These are phyloP conservation scores for Creontiades dilutus DNA, from an alignment of 2,888 invertebrate species.

Conservation along the genomic window DNA sequence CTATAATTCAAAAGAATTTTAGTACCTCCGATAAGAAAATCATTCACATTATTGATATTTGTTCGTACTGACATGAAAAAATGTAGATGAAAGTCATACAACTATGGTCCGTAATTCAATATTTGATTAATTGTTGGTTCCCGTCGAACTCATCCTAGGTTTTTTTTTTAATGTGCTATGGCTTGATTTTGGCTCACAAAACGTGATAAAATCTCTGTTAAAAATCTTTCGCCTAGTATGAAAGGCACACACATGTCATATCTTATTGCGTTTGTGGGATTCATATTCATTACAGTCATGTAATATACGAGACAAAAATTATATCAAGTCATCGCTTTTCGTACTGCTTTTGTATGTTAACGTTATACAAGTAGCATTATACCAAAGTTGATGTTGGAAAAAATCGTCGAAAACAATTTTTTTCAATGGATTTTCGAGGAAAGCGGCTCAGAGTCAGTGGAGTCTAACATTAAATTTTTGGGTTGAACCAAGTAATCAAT, in stretches of 20 bases:
- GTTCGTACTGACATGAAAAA: too few relatives aligned
- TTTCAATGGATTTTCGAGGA: background rate
- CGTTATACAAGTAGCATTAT: background rate
- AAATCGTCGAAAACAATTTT: background rate
- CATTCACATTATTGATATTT: too few relatives aligned
- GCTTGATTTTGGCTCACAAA: too few relatives aligned
- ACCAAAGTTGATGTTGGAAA: background rate
- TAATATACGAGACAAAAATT: background rate
- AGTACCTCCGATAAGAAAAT: too few relatives aligned
- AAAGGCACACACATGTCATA: background rate
- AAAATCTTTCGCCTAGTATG: background rate
- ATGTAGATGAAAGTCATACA: too few relatives aligned
- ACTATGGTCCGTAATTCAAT: too few relatives aligned
- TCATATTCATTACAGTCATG: background rate
- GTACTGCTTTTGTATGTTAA: background rate
- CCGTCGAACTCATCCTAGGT: too few relatives aligned
- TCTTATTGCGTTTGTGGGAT: background rate
- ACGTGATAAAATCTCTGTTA: background rate
- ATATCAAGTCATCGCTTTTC: background rate
- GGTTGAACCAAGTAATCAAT: too few relatives aligned
- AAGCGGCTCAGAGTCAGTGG: background rate
- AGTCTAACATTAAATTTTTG: too few relatives aligned
- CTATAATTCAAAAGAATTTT: too few relatives aligned
- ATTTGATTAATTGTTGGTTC: too few relatives aligned
- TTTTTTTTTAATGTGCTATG: too few relatives aligned